Evolutionary conservation across 2,113 vertebrate species (phyloP).

Genomic region (Calyptomena viridis): DNA sequence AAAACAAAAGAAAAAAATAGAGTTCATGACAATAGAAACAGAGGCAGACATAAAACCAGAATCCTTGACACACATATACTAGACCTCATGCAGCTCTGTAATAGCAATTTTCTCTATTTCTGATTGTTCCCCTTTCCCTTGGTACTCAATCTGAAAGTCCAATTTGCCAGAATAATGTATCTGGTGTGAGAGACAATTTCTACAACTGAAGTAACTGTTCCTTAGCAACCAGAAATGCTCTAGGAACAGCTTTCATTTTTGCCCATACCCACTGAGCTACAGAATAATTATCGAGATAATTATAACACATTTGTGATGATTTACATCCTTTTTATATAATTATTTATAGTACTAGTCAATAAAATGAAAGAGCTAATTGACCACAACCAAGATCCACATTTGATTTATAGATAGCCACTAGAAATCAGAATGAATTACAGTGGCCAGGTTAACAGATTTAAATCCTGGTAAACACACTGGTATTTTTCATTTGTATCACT

Average conservation of each 20-base stretch:
- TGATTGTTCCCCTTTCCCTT: constrained; percentile 54
- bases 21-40: background rate
- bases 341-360: background rate
- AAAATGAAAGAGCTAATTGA: background rate
- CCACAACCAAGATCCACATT: background rate
- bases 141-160: constrained; percentile 58
- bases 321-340: background rate
- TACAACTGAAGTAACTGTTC: constrained; percentile 46
- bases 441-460: background rate
- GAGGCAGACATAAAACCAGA: background rate
- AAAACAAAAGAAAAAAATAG: too few relatives aligned
- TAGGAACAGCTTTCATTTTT: constrained; percentile 22
- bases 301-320: constrained; percentile 17
- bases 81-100: constrained; percentile 36
- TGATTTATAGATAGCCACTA: background rate
- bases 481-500: background rate
- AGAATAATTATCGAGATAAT: constrained; percentile 30
- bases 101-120: constrained; percentile 54
- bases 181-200: constrained; percentile 40
- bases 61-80: background rate
- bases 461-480: background rate
- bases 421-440: background rate
- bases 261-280: background rate
- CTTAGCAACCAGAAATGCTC: constrained; percentile 40
- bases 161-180: constrained; percentile 49